phyloP scores from a whole-genome alignment of 2,113 vertebrate species.

The Odocoileus virginianus region DNA sequence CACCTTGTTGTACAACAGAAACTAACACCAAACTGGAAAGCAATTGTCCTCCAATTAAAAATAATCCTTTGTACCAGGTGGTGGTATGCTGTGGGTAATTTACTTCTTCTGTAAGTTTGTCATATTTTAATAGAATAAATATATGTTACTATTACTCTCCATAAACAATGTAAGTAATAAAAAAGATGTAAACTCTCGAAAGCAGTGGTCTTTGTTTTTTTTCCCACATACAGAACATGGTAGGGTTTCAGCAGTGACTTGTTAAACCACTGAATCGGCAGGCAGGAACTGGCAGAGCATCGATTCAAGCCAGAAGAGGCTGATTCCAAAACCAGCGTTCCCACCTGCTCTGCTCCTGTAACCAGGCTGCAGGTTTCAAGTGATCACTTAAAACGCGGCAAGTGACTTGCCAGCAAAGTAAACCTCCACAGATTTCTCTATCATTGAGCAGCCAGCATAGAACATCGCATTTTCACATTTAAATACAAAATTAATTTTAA shows the following conservation, averaged over 20 bases:
- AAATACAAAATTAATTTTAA: conserved; percentile 49
- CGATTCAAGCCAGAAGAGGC: neutral
- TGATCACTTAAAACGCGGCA: neutral
- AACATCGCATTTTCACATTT: neutral
- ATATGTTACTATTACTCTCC: neutral
- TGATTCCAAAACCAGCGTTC: neutral
- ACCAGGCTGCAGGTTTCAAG: neutral
- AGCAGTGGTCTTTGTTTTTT: neutral
- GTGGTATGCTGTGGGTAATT: too few relatives aligned
- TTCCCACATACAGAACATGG: neutral
- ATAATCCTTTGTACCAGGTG: neutral
- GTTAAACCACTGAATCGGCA: neutral
- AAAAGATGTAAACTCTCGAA: neutral
- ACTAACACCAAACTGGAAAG: neutral
- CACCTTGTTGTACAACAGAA: neutral
- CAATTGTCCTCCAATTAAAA: neutral
- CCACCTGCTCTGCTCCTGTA: neutral
- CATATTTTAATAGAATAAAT: neutral
- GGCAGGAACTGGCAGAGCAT: neutral
- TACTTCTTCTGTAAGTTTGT: neutral
- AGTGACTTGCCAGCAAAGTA: neutral
- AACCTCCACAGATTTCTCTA: neutral
- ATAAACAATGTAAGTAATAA: neutral
- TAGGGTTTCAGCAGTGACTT: neutral
- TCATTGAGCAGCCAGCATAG: neutral